Evolutionary conservation across 2,113 vertebrate species (phyloP).

Genomic region (Deroptyus accipitrinus): DNA sequence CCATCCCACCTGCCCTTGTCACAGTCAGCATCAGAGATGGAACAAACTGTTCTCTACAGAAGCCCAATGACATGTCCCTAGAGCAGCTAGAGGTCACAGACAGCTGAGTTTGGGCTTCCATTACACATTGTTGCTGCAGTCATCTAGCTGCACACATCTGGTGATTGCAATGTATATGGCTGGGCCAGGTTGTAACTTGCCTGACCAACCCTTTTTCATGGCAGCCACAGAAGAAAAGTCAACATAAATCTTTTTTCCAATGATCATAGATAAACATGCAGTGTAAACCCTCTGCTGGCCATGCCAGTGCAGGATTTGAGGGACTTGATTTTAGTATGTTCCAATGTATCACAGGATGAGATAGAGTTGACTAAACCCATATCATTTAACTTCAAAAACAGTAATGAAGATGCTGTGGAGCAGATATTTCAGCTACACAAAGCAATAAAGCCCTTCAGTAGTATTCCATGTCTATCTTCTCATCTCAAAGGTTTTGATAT

Average conservation of each 20-base stretch:
- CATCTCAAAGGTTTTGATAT: neutral
- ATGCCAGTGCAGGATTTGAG: neutral
- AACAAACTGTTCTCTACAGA: neutral
- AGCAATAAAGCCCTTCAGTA: neutral
- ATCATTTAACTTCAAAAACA: neutral
- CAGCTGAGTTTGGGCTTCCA: neutral
- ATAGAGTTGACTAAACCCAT: neutral
- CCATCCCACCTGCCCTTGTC: neutral
- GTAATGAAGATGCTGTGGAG: neutral
- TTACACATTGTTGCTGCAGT: neutral
- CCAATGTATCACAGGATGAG: neutral
- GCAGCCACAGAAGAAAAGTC: neutral
- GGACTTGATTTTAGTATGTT: neutral
- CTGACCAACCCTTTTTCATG: neutral
- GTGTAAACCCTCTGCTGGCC: neutral
- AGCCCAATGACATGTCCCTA: neutral
- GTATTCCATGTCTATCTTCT: neutral
- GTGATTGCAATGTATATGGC: neutral
- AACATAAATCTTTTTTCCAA: neutral
- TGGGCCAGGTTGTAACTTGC: neutral
- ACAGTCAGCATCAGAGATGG: neutral
- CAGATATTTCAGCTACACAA: neutral
- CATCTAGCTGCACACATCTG: neutral
- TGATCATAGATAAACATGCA: neutral
- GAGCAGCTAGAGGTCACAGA: neutral